Percentiles rank a stretch among this genome's conserved stretches.
These are phyloP conservation scores for Psilanteris sp. DNA, from an alignment of 1,140 invertebrate species.

Conservation along the genomic window DNA sequence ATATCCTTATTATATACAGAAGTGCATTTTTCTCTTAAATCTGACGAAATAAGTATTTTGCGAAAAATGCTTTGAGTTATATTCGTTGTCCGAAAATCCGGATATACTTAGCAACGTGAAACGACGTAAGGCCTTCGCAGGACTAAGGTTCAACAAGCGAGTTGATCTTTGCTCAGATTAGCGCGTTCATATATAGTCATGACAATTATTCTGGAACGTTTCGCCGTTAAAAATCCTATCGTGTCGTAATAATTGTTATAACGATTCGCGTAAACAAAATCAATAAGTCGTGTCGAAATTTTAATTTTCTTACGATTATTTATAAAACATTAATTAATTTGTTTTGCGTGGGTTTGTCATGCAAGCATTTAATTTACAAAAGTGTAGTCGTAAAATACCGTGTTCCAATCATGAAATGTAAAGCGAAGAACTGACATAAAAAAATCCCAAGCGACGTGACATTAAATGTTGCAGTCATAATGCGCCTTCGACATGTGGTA, in stretches of 20 bases:
- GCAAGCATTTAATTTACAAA: no score
- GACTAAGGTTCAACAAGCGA: conserved; percentile 35
- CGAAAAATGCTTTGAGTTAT: conserved; percentile 9
- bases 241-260: no score
- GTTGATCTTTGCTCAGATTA: conserved; percentile 26
- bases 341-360: no score
- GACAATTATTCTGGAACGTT: no score
- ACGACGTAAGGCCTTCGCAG: neutral
- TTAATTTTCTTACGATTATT: no score
- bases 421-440: conserved; percentile 7
- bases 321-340: no score
- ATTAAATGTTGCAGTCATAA: conserved; percentile 25
- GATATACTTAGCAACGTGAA: conserved; percentile 20
- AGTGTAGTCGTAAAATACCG: conserved; percentile 2
- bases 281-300: no score
- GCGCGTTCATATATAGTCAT: no score
- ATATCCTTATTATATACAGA: no score
- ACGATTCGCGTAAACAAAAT: no score
- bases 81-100: conserved; percentile 18
- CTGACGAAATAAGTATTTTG: neutral
- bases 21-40: no score
- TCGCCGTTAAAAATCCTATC: no score
- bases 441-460: conserved; percentile 13
- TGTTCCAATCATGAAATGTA: conserved; percentile 7
- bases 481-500: neutral